A percentile compares a stretch with the other conserved stretches of the same genome.
phyloP scores from a whole-genome alignment of 2,113 vertebrate genomes.

The Ptyas mucosa region DNA sequence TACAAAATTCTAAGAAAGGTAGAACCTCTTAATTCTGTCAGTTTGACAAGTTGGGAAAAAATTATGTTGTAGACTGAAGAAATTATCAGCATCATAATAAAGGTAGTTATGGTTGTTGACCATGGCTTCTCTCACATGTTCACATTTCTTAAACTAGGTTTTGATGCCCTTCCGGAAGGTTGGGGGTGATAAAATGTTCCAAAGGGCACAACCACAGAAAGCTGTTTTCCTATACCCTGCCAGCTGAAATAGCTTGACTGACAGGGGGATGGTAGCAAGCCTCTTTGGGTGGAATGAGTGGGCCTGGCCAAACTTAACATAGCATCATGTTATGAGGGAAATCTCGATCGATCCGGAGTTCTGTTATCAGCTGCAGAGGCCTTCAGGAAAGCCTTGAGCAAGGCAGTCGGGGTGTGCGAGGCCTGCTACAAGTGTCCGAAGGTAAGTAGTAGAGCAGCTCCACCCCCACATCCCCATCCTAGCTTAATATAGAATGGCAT shows the following conservation, averaged over 20 bases:
- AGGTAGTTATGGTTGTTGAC: neutral
- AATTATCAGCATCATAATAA: neutral
- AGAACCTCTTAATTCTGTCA: neutral
- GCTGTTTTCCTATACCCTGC: neutral
- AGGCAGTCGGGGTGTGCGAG: too few relatives aligned
- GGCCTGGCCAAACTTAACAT: neutral
- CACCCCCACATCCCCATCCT: too few relatives aligned
- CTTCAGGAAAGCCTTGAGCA: too few relatives aligned
- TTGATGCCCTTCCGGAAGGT: neutral
- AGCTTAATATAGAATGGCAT: too few relatives aligned
- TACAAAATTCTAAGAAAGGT: neutral
- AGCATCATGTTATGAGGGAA: neutral
- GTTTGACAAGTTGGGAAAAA: neutral
- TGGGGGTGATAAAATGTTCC: neutral
- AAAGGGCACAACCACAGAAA: neutral
- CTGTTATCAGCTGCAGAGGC: too few relatives aligned
- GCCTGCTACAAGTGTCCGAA: too few relatives aligned
- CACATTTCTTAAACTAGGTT: neutral
- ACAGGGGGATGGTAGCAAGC: neutral
- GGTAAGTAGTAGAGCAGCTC: too few relatives aligned
- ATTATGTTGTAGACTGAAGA: neutral
- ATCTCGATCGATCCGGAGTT: neutral
- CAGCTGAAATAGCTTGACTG: neutral
- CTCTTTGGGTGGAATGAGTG: neutral
- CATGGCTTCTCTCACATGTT: neutral